phyloP scores from a whole-genome alignment of 1,140 invertebrate genomes.

The Drosophila busckii region DNA sequence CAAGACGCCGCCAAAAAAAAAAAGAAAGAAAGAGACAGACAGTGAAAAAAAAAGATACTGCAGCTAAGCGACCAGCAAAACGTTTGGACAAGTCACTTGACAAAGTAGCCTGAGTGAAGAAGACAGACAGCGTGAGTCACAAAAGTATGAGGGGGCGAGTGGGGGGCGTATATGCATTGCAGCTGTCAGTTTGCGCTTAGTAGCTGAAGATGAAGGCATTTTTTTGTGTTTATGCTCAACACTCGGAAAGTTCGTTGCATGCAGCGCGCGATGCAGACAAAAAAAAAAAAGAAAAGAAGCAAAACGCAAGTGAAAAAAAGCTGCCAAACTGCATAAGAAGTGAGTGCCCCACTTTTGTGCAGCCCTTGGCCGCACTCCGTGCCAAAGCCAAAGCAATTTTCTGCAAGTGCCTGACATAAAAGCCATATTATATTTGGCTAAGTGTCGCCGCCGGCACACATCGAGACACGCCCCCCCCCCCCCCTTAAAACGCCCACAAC shows the following conservation, averaged over 20 bases:
- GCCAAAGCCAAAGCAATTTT: constrained; percentile 55
- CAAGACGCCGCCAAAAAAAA: no score
- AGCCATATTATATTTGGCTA: constrained; percentile 74
- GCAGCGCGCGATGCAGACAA: neutral
- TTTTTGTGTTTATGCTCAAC: no score
- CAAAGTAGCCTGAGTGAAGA: no score
- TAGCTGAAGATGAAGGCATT: neutral
- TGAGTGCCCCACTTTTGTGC: neutral
- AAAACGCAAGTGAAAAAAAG: neutral
- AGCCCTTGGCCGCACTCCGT: neutral
- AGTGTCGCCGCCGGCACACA: constrained; percentile 65
- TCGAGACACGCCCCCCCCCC: neutral
- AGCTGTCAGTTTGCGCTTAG: constrained; percentile 13
- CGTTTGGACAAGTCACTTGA: no score
- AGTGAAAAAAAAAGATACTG: no score
- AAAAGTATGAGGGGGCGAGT: neutral
- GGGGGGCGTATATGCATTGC: neutral
- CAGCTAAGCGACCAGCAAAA: no score
- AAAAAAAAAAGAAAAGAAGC: neutral
- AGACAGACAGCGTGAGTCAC: neutral
- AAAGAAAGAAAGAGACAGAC: no score
- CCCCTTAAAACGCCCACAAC: neutral
- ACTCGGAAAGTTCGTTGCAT: no score
- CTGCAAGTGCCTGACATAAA: constrained; percentile 71
- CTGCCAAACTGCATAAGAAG: constrained; percentile 11